Base-by-base conservation (phyloP, 2,113 vertebrate species). In the Hypocryptadius cinnamomeus region DNA sequence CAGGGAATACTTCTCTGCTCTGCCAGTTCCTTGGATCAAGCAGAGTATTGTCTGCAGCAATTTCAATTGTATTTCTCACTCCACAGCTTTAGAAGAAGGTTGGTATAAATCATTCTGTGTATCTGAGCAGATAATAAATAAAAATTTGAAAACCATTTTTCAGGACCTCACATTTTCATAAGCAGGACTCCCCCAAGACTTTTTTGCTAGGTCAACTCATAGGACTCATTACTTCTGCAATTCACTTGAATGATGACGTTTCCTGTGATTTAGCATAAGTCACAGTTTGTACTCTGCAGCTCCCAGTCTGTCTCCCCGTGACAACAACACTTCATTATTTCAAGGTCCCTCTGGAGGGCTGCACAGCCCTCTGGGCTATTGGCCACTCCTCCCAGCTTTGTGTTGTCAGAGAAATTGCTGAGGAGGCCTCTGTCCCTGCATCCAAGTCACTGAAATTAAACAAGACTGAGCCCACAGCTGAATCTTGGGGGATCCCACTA, bases 401-500 rank as follows among this genome's bases (percentile, higher is more conserved):
- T 37, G 10, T 1, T 18, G 13, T 27, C 59, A 37, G 22, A 9
- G 37, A 27, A 15, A 5, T 37, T 87, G 50, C 42, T 50, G 50
- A 50, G 27, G 5, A 65, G 18, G 22, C 31, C 18, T 65, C 59
- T 73, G 37, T 4, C 18, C 13, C 50, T 50, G 33, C 19, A 24
- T 2, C 44, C 27, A 37, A 65, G 15, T 4, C 27, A 16, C 2
- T 50, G 44, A 22, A 44, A 13, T 12, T 11, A 33, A 57, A 20
- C 51, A 33, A 2, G 5, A 6, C 10, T 44, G 50, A 15, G 18
- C 5, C 17, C 31, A 20, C 1, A 23, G 3, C 2, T 15, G 33
- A 13, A 65, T 8, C 15, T 4, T 33, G 22, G 8, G 22, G 2
- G 3, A 3, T 23, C 28, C 7, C 9, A 20, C 8, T 0, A 11